Percentiles rank a stretch among this genome's conserved stretches.
These are phyloP conservation scores for Aphelinus certus DNA, from an alignment of 1,140 invertebrate genomes.

Conservation along the genomic window DNA sequence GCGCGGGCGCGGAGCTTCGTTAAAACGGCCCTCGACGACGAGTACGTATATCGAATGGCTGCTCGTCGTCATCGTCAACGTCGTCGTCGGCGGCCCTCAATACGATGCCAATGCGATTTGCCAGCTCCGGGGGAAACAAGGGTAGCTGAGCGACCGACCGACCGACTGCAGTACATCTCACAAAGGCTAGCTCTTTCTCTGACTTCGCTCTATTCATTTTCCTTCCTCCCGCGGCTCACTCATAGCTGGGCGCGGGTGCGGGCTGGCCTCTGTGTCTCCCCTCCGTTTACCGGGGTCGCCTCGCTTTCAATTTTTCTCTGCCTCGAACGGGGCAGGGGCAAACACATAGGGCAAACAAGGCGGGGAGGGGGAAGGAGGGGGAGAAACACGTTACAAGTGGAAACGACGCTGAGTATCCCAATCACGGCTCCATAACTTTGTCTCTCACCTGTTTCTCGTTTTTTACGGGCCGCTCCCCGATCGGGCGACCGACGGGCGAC, in stretches of 20 bases:
- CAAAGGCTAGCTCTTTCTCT: constrained; percentile 9
- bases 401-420: constrained; percentile 34
- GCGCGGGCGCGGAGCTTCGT: no score
- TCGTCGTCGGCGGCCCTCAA: background rate
- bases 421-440: constrained; percentile 39
- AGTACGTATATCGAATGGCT: no score
- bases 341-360: background rate
- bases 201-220: background rate
- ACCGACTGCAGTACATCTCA: constrained; percentile 31
- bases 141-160: constrained; percentile 1
- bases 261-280: background rate
- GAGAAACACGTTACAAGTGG: constrained; percentile 5
- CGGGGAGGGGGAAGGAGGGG: background rate
- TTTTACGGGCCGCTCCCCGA: background rate
- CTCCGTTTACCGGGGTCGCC: background rate
- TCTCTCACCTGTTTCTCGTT: constrained; percentile 12
- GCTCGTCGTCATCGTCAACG: no score
- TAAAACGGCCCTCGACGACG: no score
- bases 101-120: constrained; percentile 36
- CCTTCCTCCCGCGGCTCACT: background rate
- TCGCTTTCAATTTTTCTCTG: no score
- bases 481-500: background rate
- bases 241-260: background rate
- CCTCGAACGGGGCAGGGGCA: background rate
- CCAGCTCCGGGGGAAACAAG: constrained; percentile 11